These are phyloP conservation scores for Drosophila ustulata DNA, from an alignment of 2,888 invertebrate species.

Conservation along the genomic window DNA sequence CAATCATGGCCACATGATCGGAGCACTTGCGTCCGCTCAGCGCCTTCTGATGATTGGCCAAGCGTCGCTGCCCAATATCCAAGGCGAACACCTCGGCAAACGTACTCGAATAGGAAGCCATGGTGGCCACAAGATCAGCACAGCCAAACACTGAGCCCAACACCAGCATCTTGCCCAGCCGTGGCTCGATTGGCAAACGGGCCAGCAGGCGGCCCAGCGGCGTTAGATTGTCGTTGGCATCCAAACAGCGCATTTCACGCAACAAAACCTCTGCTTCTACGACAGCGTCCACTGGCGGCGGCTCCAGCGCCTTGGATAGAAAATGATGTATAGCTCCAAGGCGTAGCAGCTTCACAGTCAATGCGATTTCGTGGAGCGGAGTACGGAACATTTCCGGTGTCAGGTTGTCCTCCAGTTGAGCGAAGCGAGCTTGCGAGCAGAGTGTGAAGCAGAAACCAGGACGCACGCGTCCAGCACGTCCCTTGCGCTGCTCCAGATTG, in stretches of 20 bases:
- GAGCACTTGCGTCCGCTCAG: conserved; percentile 95
- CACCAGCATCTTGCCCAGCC: conserved; percentile 98
- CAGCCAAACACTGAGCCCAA: conserved; percentile 95
- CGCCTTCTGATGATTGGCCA: conserved; percentile 93
- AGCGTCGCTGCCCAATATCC: conserved; percentile 90
- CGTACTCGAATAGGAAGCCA: conserved; percentile 97
- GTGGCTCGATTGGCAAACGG: conserved; percentile 97
- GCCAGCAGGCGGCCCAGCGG: conserved; percentile 97
- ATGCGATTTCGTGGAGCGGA: conserved; percentile 96
- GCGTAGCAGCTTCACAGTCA: conserved; percentile 94
- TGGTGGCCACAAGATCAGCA: conserved; percentile 95
- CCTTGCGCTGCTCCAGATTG: conserved; percentile 94
- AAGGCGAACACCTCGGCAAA: conserved; percentile 97
- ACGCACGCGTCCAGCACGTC: conserved; percentile 97
- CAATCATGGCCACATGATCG: conserved; percentile 97
- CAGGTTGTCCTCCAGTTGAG: conserved; percentile 93
- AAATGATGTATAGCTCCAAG: conserved; percentile 97
- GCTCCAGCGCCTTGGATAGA: conserved; percentile 97
- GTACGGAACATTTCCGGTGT: conserved; percentile 99
- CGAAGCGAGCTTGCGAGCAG: conserved; percentile 91
- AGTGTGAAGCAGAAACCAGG: conserved; percentile 97
- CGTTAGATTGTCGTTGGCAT: conserved; percentile 94
- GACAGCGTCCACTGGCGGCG: conserved; percentile 98
- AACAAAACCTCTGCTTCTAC: conserved; percentile 97
- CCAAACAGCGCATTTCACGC: conserved; percentile 96